Conservation (phyloP, 2,888 invertebrate species). For the Epinotia brunnichana region DNA sequence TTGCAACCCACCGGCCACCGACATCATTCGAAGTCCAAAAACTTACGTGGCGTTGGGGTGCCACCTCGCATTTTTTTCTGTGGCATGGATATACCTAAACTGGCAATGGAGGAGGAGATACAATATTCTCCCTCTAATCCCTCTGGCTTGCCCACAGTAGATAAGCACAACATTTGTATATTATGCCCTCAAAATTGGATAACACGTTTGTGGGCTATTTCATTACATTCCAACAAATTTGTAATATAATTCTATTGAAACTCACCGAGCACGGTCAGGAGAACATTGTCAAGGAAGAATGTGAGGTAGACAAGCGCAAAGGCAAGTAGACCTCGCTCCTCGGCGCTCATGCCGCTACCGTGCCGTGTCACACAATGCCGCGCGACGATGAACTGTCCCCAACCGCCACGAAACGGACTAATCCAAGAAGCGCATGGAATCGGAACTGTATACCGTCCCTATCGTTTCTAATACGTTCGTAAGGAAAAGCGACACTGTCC, state of each 20-base stretch:
- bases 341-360: constrained; percentile 39
- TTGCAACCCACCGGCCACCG: too few species aligned
- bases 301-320: constrained; percentile 86
- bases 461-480: neutral
- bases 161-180: too few species aligned
- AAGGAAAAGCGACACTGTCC: constrained; percentile 8
- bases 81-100: too few species aligned
- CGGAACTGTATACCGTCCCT: constrained; percentile 11
- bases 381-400: neutral
- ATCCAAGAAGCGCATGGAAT: neutral
- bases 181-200: neutral
- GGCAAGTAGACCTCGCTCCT: constrained; percentile 52
- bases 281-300: constrained; percentile 92
- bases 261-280: constrained; percentile 95
- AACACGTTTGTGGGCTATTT: neutral
- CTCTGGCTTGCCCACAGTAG: too few species aligned
- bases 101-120: too few species aligned
- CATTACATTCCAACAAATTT: neutral
- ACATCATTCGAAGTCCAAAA: too few species aligned
- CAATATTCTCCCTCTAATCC: neutral
- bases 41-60: too few species aligned
- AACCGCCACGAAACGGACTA: neutral
- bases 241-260: too few species aligned
- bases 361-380: constrained; percentile 30
- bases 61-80: too few species aligned